phyloP scores from a whole-genome alignment of 2,113 vertebrate genomes.

The Melanerpes formicivorus region DNA sequence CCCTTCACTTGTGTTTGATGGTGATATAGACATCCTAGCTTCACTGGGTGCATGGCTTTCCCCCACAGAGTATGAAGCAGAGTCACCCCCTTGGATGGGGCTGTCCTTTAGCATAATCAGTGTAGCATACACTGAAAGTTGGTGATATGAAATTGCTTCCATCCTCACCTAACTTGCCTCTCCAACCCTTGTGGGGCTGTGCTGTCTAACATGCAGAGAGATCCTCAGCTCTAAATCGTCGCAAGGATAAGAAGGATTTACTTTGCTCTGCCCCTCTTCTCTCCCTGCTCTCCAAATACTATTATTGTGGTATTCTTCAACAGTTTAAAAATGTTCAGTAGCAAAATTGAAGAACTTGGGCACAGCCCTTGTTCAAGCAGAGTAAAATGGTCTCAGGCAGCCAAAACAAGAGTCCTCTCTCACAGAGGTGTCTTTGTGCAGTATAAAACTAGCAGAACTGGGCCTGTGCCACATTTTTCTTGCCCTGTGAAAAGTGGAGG shows the following conservation, averaged over 20 bases:
- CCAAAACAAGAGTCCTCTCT: conserved; percentile 44
- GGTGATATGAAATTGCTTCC: not conserved
- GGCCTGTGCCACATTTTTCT: conserved; percentile 53
- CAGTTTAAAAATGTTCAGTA: conserved; percentile 33
- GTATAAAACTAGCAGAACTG: conserved; percentile 50
- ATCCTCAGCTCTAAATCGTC: not conserved
- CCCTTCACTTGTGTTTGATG: accelerated
- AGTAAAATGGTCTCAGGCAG: conserved; percentile 32
- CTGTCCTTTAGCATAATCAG: not conserved
- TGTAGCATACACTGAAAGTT: not conserved
- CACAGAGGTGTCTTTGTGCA: conserved; percentile 63
- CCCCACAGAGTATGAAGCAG: not conserved
- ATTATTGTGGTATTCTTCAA: not conserved
- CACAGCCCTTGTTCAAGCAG: conserved; percentile 28
- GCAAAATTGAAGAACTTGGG: conserved; percentile 39
- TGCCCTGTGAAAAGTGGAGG: conserved; percentile 56
- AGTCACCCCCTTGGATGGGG: not conserved
- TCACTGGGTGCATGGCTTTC: not conserved
- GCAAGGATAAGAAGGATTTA: not conserved
- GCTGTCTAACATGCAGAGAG: not conserved
- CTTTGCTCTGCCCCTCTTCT: not conserved
- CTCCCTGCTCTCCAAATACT: not conserved
- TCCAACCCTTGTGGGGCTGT: not conserved
- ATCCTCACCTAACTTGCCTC: conserved; percentile 8
- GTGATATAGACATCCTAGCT: not conserved